Evolutionary conservation across 2,888 invertebrate species (phyloP).

Genomic region (Troides aeacus): DNA sequence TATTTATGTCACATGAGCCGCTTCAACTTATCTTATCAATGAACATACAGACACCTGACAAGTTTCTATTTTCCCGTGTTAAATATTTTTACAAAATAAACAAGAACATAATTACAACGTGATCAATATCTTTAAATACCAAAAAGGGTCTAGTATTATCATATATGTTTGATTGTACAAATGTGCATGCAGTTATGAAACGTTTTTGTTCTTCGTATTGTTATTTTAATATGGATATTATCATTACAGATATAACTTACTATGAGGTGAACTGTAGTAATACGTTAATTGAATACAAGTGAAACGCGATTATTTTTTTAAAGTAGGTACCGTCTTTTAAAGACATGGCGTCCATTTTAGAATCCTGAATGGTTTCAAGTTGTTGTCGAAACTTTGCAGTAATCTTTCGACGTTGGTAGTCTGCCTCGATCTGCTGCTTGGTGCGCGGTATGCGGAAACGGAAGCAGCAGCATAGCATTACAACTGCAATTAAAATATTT

Average conservation of each 20-base stretch:
- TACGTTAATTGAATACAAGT: neutral
- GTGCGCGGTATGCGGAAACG: constrained; percentile 95
- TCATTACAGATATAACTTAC: too few relatives aligned
- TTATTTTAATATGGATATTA: too few relatives aligned
- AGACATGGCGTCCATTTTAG: constrained; percentile 92
- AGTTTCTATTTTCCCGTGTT: constrained; percentile 18
- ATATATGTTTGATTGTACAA: neutral
- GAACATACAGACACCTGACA: constrained; percentile 20
- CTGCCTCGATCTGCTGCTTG: constrained; percentile 96
- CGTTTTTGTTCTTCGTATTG: neutral
- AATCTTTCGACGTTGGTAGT: constrained; percentile 91
- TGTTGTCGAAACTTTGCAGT: constrained; percentile 90
- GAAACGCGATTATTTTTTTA: neutral
- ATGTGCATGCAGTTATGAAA: neutral
- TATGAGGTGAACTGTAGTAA: neutral
- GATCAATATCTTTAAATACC: neutral
- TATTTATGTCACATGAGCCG: constrained; percentile 13
- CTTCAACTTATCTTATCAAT: constrained; percentile 23
- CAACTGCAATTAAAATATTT: constrained; percentile 77
- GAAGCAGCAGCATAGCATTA: constrained; percentile 93
- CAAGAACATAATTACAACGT: constrained; percentile 1
- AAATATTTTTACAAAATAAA: constrained; percentile 21
- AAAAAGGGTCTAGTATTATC: neutral
- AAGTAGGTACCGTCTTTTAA: constrained; percentile 82
- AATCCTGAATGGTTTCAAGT: constrained; percentile 89